Evolutionary conservation across 2,888 invertebrate genomes (phyloP).

Genomic region (Cinara cedri): DNA sequence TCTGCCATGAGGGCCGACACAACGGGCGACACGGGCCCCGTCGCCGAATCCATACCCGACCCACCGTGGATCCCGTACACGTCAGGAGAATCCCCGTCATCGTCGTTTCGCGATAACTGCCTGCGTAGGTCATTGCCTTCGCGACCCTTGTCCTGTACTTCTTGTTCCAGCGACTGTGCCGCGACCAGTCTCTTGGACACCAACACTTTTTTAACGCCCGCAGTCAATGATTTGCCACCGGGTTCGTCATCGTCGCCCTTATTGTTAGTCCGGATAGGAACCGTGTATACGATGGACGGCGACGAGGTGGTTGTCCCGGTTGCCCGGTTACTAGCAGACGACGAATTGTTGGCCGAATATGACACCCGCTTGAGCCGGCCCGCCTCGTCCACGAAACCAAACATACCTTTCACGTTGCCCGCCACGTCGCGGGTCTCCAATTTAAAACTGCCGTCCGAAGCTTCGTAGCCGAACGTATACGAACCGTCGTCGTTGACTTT

Average conservation of each 20-base stretch:
- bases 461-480: constrained; percentile 84
- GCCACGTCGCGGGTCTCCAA: constrained; percentile 80
- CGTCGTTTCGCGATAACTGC: constrained; percentile 52
- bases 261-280: neutral
- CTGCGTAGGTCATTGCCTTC: constrained; percentile 57
- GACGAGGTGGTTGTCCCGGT: constrained; percentile 24
- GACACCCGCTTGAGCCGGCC: constrained; percentile 82
- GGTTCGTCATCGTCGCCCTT: neutral
- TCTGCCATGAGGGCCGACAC: constrained; percentile 58
- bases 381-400: constrained; percentile 78
- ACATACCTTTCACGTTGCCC: constrained; percentile 82
- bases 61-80: constrained; percentile 51
- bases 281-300: neutral
- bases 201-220: constrained; percentile 58
- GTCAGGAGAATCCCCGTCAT: constrained; percentile 58
- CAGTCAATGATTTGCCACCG: neutral
- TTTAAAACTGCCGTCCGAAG: constrained; percentile 84
- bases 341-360: constrained; percentile 70
- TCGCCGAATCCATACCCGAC: constrained; percentile 8
- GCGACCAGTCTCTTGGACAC: constrained; percentile 60
- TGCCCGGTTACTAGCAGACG: constrained; percentile 60
- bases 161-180: constrained; percentile 31
- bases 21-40: constrained; percentile 48
- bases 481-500: constrained; percentile 82
- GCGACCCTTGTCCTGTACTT: constrained; percentile 31